Evolutionary conservation across 2,888 invertebrate genomes (phyloP).

Genomic region (Drosophila demipolita): DNA sequence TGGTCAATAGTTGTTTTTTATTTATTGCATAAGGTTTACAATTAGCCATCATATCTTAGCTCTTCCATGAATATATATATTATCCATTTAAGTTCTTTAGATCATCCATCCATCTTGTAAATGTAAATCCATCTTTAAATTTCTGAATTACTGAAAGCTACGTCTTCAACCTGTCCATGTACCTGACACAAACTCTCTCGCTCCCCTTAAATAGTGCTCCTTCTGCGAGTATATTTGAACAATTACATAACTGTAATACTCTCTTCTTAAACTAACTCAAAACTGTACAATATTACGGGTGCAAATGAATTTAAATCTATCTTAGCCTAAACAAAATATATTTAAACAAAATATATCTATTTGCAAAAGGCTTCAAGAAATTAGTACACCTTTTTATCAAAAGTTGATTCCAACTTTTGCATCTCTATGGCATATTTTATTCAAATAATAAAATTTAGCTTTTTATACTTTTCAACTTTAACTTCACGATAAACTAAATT

Average conservation of each 20-base stretch:
- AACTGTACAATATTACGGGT: slow-evolving; percentile 60
- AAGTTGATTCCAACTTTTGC: slow-evolving; percentile 5
- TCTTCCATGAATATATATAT: slow-evolving; percentile 64
- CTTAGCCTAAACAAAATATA: slow-evolving; percentile 21
- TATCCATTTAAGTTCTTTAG: slow-evolving; percentile 26
- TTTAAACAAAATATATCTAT: slow-evolving; percentile 9
- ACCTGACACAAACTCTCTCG: slow-evolving; percentile 60
- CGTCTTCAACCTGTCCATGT: slow-evolving; percentile 73
- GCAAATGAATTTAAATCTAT: slow-evolving; percentile 66
- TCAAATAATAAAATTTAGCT: not conserved
- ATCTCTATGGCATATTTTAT: not conserved
- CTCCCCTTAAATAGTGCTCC: not conserved
- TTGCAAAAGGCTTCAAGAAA: slow-evolving; percentile 45
- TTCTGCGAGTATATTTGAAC: not conserved
- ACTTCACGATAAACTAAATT: not conserved
- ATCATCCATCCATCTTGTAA: slow-evolving; percentile 51
- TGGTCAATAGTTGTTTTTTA: slow-evolving; percentile 8
- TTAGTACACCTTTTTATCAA: slow-evolving; percentile 6
- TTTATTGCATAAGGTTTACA: slow-evolving; percentile 42
- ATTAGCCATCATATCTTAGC: slow-evolving; percentile 70
- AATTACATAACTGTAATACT: not conserved
- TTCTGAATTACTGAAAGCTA: slow-evolving; percentile 55
- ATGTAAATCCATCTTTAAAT: slow-evolving; percentile 41
- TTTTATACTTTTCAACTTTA: not conserved
- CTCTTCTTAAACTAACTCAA: slow-evolving; percentile 11